Percentiles rank a stretch among this genome's conserved stretches.
Conservation (phyloP, 2,113 vertebrate genomes). For the Oryzias curvinotus region DNA sequence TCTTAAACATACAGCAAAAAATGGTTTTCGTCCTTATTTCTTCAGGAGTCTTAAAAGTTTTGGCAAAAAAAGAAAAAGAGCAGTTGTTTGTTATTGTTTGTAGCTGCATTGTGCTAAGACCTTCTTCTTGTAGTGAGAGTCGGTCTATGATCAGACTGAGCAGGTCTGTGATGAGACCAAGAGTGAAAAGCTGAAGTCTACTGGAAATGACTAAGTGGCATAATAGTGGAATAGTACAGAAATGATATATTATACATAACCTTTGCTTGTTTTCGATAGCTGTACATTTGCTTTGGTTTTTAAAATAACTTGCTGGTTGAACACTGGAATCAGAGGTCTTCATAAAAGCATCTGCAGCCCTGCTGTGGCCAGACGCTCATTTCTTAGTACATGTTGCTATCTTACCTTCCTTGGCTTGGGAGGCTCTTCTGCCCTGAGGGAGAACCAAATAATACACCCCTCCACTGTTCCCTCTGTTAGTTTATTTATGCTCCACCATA, state of each 20-base stretch:
- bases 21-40: slow-evolving; percentile 31
- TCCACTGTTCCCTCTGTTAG: slow-evolving; percentile 61
- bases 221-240: too few species aligned
- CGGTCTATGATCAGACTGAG: too few species aligned
- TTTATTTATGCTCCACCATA: slow-evolving; percentile 61
- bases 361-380: slow-evolving; percentile 11
- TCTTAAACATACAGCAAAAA: slow-evolving; percentile 57
- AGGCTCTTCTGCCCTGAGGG: slow-evolving; percentile 45
- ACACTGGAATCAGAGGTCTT: not conserved
- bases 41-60: not conserved
- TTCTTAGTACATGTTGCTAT: slow-evolving; percentile 24
- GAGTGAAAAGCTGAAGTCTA: too few species aligned
- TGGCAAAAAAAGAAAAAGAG: too few species aligned
- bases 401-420: slow-evolving; percentile 28
- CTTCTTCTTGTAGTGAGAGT: too few species aligned
- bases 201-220: too few species aligned
- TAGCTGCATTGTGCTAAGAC: too few species aligned
- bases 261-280: too few species aligned
- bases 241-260: too few species aligned
- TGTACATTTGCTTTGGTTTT: not conserved
- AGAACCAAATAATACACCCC: slow-evolving; percentile 62
- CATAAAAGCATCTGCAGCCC: not conserved
- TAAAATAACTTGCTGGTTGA: not conserved
- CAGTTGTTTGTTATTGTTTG: too few species aligned
- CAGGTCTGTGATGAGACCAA: too few species aligned